Base-by-base conservation (phyloP, 2,888 invertebrate species). In the Orgyia antiqua region DNA sequence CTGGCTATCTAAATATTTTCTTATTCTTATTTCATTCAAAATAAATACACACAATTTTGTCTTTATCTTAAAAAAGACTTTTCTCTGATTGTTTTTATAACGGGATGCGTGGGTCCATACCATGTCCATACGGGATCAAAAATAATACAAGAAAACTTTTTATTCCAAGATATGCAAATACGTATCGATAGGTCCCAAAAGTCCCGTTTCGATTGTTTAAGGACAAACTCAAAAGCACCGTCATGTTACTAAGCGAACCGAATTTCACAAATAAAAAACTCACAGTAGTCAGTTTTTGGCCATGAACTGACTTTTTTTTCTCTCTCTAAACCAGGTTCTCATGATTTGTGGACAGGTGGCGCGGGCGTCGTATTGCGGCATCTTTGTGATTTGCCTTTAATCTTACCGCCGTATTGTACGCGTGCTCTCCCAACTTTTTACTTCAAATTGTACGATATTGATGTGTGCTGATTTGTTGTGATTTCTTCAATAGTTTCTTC, bases 261-360 rank as follows among this genome's bases (percentile, higher is more conserved):
- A 43, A 39, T 37, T 40, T 34, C 24, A 42, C 27, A 10, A 24
- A 36, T 33, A 44, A 47, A 53, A 46, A 40, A 35, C 24, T 21
- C 28, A 34, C 50, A 20, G 44, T 44, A 51, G 54, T 36, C 33
- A 36, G 35, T 44, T 47, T 45, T 50, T 44, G 42, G 48, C 46
- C 51, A 42, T 54, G 49, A 54, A 15, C 15, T 15, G 15, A 54
- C 44, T 43, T 35, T 39, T 42, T 36, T 36, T 43, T 63, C 66
- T 66, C 66, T 66, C 66, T 66, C 56, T 51, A 60, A 58, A 65
- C 60, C 57, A 64, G 51, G 68, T 80, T 83, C 82, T 74, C 82
- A 80, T 78, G 80, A 73, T 78, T 77, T 72, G 71, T 69, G 66
- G 75, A 74, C 84, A 84, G 84, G 84, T 83, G 84, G 79, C 69